Percentiles rank a stretch among this genome's conserved stretches.
Evolutionary conservation across 2,113 vertebrate species (phyloP).

Genomic region (Oreochromis aureus): DNA sequence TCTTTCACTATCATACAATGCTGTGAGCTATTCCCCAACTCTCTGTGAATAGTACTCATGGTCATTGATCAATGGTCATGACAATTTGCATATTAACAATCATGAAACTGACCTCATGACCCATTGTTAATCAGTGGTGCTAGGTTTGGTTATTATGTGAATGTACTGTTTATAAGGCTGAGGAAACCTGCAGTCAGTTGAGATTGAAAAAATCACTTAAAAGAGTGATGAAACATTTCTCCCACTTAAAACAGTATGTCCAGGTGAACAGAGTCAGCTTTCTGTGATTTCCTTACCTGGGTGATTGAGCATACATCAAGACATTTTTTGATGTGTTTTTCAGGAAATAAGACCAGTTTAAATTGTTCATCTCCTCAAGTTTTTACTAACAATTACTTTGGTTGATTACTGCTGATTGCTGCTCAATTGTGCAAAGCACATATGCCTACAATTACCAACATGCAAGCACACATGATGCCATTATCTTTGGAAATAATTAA

Average conservation of each 20-base stretch:
- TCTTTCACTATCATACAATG: neutral
- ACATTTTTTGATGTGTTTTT: neutral
- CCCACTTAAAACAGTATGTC: neutral
- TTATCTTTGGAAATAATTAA: neutral
- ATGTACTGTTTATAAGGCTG: neutral
- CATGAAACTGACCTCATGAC: neutral
- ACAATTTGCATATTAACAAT: neutral
- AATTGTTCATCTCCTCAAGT: neutral
- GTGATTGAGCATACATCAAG: neutral
- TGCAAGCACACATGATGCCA: neutral
- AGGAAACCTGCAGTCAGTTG: neutral
- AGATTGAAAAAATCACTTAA: neutral
- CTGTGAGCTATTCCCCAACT: neutral
- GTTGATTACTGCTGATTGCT: neutral
- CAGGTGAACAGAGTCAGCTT: neutral
- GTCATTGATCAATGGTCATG: neutral
- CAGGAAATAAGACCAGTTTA: neutral
- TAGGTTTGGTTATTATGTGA: neutral
- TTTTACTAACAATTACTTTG: neutral
- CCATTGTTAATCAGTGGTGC: neutral
- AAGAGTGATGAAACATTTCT: neutral
- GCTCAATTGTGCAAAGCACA: neutral
- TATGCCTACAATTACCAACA: neutral
- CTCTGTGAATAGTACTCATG: neutral
- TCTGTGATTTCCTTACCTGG: neutral